Base-by-base conservation (phyloP, 1,140 invertebrate genomes). In the Parapsyche elsis region DNA sequence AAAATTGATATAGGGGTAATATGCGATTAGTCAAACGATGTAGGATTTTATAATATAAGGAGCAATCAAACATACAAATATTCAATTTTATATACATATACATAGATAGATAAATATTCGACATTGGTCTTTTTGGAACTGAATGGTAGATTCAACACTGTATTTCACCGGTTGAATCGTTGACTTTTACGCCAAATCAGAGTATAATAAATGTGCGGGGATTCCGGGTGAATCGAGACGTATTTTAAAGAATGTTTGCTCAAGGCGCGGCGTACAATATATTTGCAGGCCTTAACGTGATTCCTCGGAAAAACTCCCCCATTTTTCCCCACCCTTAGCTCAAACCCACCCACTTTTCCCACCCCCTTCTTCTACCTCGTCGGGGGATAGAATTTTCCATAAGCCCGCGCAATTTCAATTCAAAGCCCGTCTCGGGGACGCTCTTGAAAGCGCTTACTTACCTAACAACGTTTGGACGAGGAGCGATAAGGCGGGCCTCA, bases 381-480 rank as follows among this genome's bases (percentile, higher is more conserved):
- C 21, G 57, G 75, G 81, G 26, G 81, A 78, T 73, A 76, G 76
- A 77, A 76, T 80, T 83, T 83, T 81, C 81, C 81, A 83, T 83
- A 83, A 83, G 81, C 71, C 79, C 49, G 79, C 79, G 71, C 81
- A 83, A 83, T 83, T 83, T 81, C 79, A 81, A 81, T 81, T 83
- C 81, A 83, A 79, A 83, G 79, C 81, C 79, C 53, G 79, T 80
- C 76, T 81, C 61, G 71, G 71, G 76, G 67, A 61, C 49, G 75
- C 73, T 79, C 79, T 78, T 49, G 71, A 81, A 77, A 75, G 71
- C 76, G 81, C 79, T 80, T 78, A 82, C 78, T 82, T 80, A 79
- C 76, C 57, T 83, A 83, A 80, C 79, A 75, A 75, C 78, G 78
- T 80, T 82, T 79, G 78, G 71, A 76, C 78, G 81, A 78, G 76